These are phyloP conservation scores for Sinopyrophorus schimmeli DNA, from an alignment of 2,888 invertebrate genomes.

Conservation along the genomic window DNA sequence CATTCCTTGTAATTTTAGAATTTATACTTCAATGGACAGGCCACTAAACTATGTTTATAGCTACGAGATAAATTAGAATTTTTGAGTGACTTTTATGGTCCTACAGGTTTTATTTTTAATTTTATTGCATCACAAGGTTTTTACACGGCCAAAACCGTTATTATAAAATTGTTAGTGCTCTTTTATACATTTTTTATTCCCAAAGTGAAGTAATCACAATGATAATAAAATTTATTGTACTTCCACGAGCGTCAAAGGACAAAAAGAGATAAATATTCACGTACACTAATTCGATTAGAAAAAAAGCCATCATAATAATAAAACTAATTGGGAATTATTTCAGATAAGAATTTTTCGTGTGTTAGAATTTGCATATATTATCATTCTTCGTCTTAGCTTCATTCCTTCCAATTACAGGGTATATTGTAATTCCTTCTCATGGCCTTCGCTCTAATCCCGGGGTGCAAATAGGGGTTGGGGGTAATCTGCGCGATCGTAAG, in stretches of 20 bases:
- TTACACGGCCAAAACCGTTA: conserved; percentile 6
- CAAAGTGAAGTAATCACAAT: too few species aligned
- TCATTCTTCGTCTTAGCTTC: conserved; percentile 19
- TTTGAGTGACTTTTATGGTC: conserved; percentile 11
- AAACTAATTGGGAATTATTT: background rate
- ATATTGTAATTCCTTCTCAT: conserved; percentile 28
- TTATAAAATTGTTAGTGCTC: too few species aligned
- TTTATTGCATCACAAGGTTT: conserved; percentile 4
- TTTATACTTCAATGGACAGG: conserved; percentile 24
- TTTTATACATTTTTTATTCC: too few species aligned
- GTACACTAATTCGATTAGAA: too few species aligned
- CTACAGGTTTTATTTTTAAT: conserved; percentile 2
- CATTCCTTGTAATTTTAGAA: conserved; percentile 20
- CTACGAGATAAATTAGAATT: conserved; percentile 20
- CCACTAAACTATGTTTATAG: conserved; percentile 19
- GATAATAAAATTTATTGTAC: too few species aligned
- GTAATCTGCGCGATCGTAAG: conserved; percentile 35
- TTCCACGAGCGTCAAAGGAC: too few species aligned
- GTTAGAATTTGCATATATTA: conserved; percentile 12
- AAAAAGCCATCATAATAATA: background rate
- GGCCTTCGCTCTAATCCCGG: conserved; percentile 24
- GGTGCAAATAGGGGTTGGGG: conserved; percentile 25
- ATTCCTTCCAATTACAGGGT: conserved; percentile 29
- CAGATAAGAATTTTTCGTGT: background rate
- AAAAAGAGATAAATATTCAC: too few species aligned